phyloP scores from a whole-genome alignment of 2,888 invertebrate genomes.

The Lamellibrachia satsuma region DNA sequence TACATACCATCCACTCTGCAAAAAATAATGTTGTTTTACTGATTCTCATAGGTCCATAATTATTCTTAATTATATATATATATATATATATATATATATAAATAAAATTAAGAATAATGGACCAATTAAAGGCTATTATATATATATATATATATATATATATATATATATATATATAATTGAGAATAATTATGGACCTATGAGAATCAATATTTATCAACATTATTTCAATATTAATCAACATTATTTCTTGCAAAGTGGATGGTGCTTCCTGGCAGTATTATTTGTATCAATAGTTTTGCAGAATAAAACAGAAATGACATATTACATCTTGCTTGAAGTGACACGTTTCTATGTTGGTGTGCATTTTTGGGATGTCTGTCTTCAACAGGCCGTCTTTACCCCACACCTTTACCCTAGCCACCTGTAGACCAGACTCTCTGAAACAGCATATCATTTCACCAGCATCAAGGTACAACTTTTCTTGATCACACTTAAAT shows the following conservation, averaged over 20 bases:
- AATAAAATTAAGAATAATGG: not conserved
- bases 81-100: not conserved
- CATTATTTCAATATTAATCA: too few relatives aligned
- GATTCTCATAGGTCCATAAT: too few relatives aligned
- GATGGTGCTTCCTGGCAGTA: not conserved
- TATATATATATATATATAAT: not conserved
- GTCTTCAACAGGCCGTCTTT: not conserved
- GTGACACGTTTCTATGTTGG: not conserved
- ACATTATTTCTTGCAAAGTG: not conserved
- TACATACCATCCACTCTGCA: not conserved
- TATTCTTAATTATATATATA: not conserved
- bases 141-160: too few relatives aligned
- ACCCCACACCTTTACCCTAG: not conserved
- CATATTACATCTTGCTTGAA: not conserved
- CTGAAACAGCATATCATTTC: not conserved
- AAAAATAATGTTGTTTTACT: not conserved
- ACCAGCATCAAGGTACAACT: not conserved
- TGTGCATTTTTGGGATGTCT: not conserved
- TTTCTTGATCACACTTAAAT: not conserved
- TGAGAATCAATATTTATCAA: too few relatives aligned
- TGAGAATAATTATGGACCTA: not conserved
- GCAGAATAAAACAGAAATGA: not conserved
- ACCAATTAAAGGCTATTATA: too few relatives aligned
- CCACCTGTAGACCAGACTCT: not conserved
- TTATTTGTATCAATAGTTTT: not conserved